Base-by-base conservation (phyloP, 2,888 invertebrate species). In the Tetheella fluctuosa region DNA sequence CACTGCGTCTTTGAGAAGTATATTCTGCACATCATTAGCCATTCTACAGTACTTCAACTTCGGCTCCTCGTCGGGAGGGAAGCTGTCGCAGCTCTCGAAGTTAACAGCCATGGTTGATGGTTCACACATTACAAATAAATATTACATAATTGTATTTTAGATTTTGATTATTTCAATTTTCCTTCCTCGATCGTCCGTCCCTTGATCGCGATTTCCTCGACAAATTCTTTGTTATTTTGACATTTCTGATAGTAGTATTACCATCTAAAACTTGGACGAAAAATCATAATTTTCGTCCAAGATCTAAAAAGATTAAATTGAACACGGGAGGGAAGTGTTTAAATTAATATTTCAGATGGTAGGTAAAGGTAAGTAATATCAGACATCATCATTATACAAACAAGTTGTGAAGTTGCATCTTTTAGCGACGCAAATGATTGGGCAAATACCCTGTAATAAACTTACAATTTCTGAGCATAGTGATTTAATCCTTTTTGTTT, bases 41-140 rank as follows among this genome's bases (percentile, higher is more conserved):
- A 99, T 95, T 68, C 99, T 94, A 77, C 97, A 95, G 91, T 98
- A 99, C 88, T 98, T 98, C 59, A 99, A 94, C 89, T 97, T 97
- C 0, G 99, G 99, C 81, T 98, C 98, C 65, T 92, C 93, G 66
- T 93, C 92, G 0, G 91, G 88, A 65, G 90, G 88, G 59, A 90
- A 68, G 66, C 89, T 90, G 62, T 93, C 92, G 68, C 89, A 89
- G 73, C 86, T 92, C 66, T 92, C 90, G 62, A 89, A 66, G 74
- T 90, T 91, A 52, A 91, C 79, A 67, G 91, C 86, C 91, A 92
- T 92, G 58, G 63, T 76, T 70, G 59, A 55, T 52, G 58, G 56
- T 62, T 56, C 61, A 57, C 48, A 17, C 48, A 48, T 48, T 20
- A 20, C 20, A 20, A 1, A 20, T 48, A 48, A 48, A 48, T 20